Percentiles rank a stretch among this genome's conserved stretches.
Evolutionary conservation across 2,888 invertebrate species (phyloP).

Genomic region (Oligia strigilis): DNA sequence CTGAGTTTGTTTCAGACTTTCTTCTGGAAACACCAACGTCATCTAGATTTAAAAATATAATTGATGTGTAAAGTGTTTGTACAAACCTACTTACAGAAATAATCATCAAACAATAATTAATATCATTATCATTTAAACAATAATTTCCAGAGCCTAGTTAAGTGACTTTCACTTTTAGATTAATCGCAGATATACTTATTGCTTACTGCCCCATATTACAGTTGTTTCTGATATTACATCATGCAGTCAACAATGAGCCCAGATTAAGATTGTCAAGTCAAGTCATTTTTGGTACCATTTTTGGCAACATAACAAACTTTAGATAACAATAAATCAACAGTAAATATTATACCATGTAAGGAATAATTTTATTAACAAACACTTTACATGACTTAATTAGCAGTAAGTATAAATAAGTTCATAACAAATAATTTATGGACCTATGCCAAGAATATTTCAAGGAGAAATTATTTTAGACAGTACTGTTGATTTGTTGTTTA

Average conservation of each 20-base stretch:
- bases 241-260: not conserved
- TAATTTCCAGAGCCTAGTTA: not conserved
- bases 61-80: no score
- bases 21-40: not conserved
- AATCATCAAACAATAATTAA: no score
- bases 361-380: not conserved
- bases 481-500: slow-evolving; percentile 37
- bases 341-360: not conserved
- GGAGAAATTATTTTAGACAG: slow-evolving; percentile 1
- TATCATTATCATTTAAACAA: no score
- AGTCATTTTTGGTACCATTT: not conserved
- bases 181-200: not conserved
- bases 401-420: not conserved
- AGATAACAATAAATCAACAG: not conserved
- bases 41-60: no score
- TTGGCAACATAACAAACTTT: not conserved
- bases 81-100: no score
- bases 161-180: not conserved
- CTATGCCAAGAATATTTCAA: slow-evolving; percentile 12
- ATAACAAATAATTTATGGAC: not conserved
- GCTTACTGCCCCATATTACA: not conserved
- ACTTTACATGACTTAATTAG: not conserved
- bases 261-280: not conserved
- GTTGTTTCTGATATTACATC: not conserved
- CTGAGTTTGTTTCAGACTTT: not conserved